Evolutionary conservation across 2,113 vertebrate species (phyloP).

Genomic region (Cheilinus undulatus): DNA sequence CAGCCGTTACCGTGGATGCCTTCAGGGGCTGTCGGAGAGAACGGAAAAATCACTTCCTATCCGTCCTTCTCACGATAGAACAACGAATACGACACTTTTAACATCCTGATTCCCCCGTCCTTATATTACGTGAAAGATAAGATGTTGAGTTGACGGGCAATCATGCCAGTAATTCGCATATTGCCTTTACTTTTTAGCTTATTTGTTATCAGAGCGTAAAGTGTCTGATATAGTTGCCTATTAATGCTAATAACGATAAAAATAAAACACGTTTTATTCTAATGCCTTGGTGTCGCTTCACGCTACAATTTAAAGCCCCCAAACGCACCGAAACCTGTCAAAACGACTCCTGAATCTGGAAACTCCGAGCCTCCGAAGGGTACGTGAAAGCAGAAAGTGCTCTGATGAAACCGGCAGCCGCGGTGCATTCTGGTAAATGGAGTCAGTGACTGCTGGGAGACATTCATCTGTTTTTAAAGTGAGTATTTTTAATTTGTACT

Average conservation of each 20-base stretch:
- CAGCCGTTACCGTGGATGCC: neutral
- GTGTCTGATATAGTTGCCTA: too few relatives aligned
- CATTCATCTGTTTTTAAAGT: neutral
- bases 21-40: neutral
- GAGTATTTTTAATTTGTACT: conserved; percentile 49
- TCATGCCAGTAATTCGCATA: too few relatives aligned
- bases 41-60: neutral
- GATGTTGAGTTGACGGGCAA: too few relatives aligned
- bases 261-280: too few relatives aligned
- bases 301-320: neutral
- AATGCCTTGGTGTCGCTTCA: neutral
- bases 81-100: too few relatives aligned
- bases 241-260: too few relatives aligned
- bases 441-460: conserved; percentile 19
- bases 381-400: neutral
- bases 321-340: neutral
- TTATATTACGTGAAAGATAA: too few relatives aligned
- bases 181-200: too few relatives aligned
- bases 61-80: too few relatives aligned
- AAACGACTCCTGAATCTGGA: neutral
- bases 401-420: conserved; percentile 46
- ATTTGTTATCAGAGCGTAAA: too few relatives aligned
- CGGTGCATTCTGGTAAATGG: conserved; percentile 69
- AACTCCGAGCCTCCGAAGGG: neutral
- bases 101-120: too few relatives aligned